These are phyloP conservation scores for Neotoxoptera formosana DNA, from an alignment of 1,140 invertebrate genomes.

Conservation along the genomic window DNA sequence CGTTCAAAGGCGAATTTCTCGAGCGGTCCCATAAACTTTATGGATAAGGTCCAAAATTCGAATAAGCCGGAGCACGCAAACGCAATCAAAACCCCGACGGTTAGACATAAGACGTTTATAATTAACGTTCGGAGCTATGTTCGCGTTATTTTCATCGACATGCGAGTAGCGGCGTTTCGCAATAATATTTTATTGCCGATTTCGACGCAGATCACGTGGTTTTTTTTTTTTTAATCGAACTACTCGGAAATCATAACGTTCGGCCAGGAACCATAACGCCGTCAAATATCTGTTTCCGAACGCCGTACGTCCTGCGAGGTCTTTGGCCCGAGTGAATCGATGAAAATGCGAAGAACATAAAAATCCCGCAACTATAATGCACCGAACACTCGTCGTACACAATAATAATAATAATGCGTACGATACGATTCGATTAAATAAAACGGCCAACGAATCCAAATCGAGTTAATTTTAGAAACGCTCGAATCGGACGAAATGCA, in stretches of 20 bases:
- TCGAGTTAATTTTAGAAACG: not conserved
- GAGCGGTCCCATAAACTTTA: constrained; percentile 42
- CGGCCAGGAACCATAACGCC: not conserved
- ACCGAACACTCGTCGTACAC: not conserved
- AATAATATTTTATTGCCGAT: not conserved
- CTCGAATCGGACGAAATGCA: not conserved
- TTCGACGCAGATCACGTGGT: not conserved
- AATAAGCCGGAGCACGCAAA: constrained; percentile 23
- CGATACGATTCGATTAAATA: not conserved
- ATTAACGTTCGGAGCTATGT: not conserved
- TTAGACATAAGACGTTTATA: not conserved
- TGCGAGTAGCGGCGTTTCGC: not conserved
- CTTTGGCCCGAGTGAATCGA: not conserved
- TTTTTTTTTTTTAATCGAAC: not conserved
- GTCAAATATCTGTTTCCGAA: not conserved
- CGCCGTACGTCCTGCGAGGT: not conserved
- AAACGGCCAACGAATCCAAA: not conserved
- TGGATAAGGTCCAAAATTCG: constrained; percentile 30
- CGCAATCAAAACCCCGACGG: constrained; percentile 16
- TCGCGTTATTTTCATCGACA: not conserved
- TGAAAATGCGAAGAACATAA: not conserved
- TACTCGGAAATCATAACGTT: not conserved
- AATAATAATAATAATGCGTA: not conserved
- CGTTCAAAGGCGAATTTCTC: not conserved
- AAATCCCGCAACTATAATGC: not conserved